These are phyloP conservation scores for Patella ulyssiponensis DNA, from an alignment of 2,888 invertebrate genomes.

Conservation along the genomic window DNA sequence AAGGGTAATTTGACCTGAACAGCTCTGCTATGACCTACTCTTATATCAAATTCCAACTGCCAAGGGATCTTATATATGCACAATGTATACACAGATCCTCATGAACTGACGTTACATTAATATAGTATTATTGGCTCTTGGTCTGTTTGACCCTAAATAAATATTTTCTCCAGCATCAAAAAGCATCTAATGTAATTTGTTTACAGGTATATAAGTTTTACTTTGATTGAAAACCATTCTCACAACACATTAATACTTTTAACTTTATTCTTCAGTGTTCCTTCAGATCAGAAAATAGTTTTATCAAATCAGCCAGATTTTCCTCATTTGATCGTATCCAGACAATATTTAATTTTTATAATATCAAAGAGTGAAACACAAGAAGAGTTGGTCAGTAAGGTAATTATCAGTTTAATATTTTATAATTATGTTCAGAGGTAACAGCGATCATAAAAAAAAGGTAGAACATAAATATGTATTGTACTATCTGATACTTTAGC, in stretches of 20 bases:
- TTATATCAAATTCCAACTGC: too few species aligned
- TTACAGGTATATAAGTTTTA: background rate
- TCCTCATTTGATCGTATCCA: background rate
- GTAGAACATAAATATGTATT: too few species aligned
- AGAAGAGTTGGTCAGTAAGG: slow-evolving; percentile 1
- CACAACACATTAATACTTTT: background rate
- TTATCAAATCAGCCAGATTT: background rate
- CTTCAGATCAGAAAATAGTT: background rate
- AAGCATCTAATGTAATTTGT: background rate
- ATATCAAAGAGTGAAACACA: background rate
- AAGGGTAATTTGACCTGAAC: too few species aligned
- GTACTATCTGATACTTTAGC: too few species aligned
- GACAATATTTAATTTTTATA: background rate
- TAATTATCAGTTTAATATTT: background rate
- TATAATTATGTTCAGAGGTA: background rate
- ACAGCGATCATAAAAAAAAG: too few species aligned
- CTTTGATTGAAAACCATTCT: background rate
- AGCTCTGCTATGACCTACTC: too few species aligned
- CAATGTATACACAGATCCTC: too few species aligned
- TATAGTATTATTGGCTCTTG: too few species aligned
- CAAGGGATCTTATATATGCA: too few species aligned
- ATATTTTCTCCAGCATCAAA: too few species aligned
- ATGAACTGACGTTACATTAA: too few species aligned
- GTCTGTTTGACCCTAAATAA: too few species aligned
- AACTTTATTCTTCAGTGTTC: background rate